Conservation (phyloP, 2,888 invertebrate genomes). For the Macrosoma leucophasiata region DNA sequence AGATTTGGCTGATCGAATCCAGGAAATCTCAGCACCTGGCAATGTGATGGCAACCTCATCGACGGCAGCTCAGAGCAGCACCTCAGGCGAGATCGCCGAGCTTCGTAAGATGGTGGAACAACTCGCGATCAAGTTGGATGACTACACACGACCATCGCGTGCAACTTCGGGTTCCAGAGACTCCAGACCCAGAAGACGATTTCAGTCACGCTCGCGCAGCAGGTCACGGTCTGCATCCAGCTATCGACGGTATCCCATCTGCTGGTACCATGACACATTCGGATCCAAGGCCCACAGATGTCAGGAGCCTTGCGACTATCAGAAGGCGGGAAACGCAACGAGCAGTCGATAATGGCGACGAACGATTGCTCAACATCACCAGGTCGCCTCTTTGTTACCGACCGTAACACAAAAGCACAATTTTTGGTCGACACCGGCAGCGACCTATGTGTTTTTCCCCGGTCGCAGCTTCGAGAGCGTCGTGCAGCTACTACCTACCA, state of each 20-base stretch:
- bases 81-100: neutral
- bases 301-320: constrained; percentile 10
- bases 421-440: constrained; percentile 16
- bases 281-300: constrained; percentile 16
- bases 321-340: constrained; percentile 15
- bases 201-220: neutral
- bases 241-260: constrained; percentile 14
- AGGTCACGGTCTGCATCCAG: constrained; percentile 11
- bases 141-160: neutral
- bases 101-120: constrained; percentile 5
- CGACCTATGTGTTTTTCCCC: constrained; percentile 25
- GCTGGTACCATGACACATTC: constrained; percentile 25
- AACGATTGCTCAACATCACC: constrained; percentile 17
- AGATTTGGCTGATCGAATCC: constrained; percentile 18
- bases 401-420: constrained; percentile 15
- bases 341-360: constrained; percentile 31
- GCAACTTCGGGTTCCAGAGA: neutral
- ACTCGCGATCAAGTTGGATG: neutral
- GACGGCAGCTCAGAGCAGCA: neutral
- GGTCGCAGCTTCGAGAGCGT: constrained; percentile 16
- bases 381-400: constrained; percentile 24
- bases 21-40: constrained; percentile 10
- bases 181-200: neutral
- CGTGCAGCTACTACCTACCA: constrained; percentile 23
- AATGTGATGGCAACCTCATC: neutral